Percentiles rank a stretch among this genome's conserved stretches.
phyloP scores from a whole-genome alignment of 1,140 invertebrate species.

The Melipona quadrifasciata region DNA sequence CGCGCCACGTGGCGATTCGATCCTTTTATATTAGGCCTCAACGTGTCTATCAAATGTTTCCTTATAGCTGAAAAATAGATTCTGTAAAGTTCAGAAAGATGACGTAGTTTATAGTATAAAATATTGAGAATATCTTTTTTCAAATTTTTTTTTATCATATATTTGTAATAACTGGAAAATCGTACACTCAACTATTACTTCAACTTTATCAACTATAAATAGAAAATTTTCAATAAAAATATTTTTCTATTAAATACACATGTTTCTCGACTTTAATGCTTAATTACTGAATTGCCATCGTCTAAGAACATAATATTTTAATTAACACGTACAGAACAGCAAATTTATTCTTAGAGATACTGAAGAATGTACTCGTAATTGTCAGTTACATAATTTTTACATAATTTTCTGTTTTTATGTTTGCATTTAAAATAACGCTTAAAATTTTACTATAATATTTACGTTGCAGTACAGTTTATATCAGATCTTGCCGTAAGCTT shows the following conservation, averaged over 20 bases:
- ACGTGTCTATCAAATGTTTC: not conserved
- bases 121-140: not conserved
- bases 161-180: not conserved
- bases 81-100: not conserved
- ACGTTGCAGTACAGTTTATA: not conserved
- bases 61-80: not conserved
- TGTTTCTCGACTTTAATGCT: not conserved
- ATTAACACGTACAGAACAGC: not conserved
- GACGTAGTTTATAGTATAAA: not conserved
- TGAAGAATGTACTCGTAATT: not conserved
- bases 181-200: not conserved
- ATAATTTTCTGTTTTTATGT: not conserved
- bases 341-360: not conserved
- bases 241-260: not conserved
- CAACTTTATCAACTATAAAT: too few relatives aligned
- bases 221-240: not conserved
- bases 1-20: constrained; percentile 36
- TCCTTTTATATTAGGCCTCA: constrained; percentile 19
- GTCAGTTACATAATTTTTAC: not conserved
- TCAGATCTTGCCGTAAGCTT: constrained; percentile 52
- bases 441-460: not conserved
- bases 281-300: not conserved
- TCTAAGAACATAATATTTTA: not conserved
- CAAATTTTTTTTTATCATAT: not conserved
- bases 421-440: not conserved